Conservation (phyloP, 1,140 invertebrate genomes). For the Atta texana region DNA sequence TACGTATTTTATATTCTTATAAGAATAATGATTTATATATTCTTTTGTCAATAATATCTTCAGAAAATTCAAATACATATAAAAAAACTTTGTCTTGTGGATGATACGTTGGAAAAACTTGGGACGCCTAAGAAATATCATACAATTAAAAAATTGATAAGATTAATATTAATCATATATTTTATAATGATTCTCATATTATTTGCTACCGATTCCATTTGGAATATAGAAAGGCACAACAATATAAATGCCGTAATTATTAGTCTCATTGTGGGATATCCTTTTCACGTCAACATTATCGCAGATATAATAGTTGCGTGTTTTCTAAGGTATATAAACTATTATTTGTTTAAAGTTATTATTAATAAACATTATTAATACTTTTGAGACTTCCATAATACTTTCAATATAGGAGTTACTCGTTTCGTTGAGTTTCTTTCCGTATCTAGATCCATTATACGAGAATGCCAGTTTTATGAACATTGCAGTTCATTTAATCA, state of each 20-base stretch:
- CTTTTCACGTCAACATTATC: not conserved
- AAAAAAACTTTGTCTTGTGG: constrained; percentile 7
- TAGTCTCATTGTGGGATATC: not conserved
- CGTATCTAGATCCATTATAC: no score
- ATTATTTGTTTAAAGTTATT: not conserved
- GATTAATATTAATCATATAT: not conserved
- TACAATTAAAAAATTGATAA: constrained; percentile 5
- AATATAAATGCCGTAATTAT: not conserved
- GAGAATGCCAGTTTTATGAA: no score
- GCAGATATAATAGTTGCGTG: constrained; percentile 3
- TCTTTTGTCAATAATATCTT: not conserved
- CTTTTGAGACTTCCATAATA: no score
- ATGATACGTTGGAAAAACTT: constrained; percentile 34
- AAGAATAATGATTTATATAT: not conserved
- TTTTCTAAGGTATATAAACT: constrained; percentile 2
- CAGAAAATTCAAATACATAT: constrained; percentile 16
- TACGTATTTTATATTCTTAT: not conserved
- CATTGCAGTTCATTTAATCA: no score
- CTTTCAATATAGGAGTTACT: no score
- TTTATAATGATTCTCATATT: not conserved
- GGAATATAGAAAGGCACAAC: not conserved
- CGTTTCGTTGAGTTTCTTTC: no score
- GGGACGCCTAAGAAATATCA: constrained; percentile 20
- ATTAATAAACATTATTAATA: no score
- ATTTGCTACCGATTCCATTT: not conserved